Base-by-base conservation (phyloP, 2,888 invertebrate species). In the Sisyra nigra region DNA sequence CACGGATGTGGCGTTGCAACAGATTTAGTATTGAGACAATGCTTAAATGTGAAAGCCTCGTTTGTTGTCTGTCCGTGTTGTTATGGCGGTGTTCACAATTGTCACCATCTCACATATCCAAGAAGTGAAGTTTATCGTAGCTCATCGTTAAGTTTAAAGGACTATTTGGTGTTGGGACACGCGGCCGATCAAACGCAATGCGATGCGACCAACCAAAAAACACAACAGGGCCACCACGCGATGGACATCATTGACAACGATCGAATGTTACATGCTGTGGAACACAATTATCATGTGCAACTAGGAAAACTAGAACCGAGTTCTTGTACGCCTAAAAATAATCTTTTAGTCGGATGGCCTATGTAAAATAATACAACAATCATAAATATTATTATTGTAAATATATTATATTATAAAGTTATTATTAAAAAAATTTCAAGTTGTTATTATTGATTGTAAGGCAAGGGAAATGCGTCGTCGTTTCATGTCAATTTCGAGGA, bases 1-100 rank as follows among this genome's bases (percentile, higher is more conserved):
- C 94, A 94, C 64, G 94, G 93, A 3, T 96, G 94, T 63, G 94
- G 94, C 1, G 82, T 88, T 9, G 93, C 93, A 2, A 92, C 89
- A 2, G 96, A 96, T 63, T 71, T 94, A 47, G 92, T 94, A 1
- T 67, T 94, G 40, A 76, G 83, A 52, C 81, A 82, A 55, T 94
- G 94, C 58, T 69, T 85, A 10, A 65, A 71, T 38, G 74, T 71
- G 10, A 69, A 69, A 44, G 92, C 93, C 0, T 73, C 80, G 48
- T 92, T 94, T 66, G 81, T 92, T 1, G 71, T 87, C 42, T 91
- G 89, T 55, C 94, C 94, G 0, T 96, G 96, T 59, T 94, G 94
- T 58, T 94, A 94, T 63, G 94, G 94, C 2, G 80, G 81, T 2
- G 71, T 94, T 10, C 81, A 82, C 60, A 71, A 79, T 47, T 88